A percentile compares a stretch with the other conserved stretches of the same genome.
These are phyloP conservation scores for human DNA, from an alignment of 2,113 vertebrate genomes.

Conservation along the genomic window DNA sequence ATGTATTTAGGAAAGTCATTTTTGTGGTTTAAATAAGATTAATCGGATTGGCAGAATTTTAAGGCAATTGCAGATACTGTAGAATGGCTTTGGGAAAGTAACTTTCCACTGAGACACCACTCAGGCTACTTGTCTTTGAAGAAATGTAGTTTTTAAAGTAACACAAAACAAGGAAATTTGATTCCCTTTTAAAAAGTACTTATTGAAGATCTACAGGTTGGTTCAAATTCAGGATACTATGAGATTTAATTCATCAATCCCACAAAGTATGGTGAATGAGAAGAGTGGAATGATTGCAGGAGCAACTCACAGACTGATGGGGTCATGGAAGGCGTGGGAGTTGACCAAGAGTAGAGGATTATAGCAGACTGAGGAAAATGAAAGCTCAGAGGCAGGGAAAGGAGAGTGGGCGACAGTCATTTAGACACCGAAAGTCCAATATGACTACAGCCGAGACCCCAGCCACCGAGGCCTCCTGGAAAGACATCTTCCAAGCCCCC, in stretches of 20 bases:
- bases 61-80: neutral
- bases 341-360: too few relatives aligned
- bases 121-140: neutral
- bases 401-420: neutral
- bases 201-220: neutral
- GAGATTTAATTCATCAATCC: neutral
- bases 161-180: neutral
- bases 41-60: constrained; percentile 25
- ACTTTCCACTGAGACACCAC: constrained; percentile 2
- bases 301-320: neutral
- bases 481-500: neutral
- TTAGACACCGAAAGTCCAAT: neutral
- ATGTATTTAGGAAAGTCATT: constrained; percentile 27
- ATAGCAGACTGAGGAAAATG: neutral
- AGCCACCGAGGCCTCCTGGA: neutral
- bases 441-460: neutral
- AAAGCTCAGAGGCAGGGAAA: neutral
- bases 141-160: neutral
- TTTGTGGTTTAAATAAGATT: constrained; percentile 14
- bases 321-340: fast-evolving
- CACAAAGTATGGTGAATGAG: neutral
- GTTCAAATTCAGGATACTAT: neutral
- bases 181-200: neutral
- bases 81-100: neutral
- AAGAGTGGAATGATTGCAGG: neutral